Evolutionary conservation across 2,888 invertebrate species (phyloP), one percentile per base, ranked within the genome.

Genomic region (Cryptosula pallasiana): DNA sequence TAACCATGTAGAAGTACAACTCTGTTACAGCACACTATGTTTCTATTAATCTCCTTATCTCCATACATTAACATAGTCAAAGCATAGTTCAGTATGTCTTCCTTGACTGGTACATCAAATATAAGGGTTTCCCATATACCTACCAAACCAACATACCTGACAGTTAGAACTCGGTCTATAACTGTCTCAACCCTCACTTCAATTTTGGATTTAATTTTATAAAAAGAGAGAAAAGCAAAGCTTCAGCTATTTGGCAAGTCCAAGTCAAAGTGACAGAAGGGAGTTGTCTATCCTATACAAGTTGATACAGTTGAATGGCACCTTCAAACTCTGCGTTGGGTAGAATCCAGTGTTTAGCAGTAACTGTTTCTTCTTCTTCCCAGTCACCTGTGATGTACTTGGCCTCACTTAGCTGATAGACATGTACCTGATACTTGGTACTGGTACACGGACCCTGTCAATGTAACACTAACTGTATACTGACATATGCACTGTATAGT

Each of bases 301-400:
- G n/a, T n/a, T n/a, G n/a, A n/a, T n/a, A n/a, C n/a, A n/a, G n/a
- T n/a, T n/a, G n/a, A n/a, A n/a, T n/a, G n/a, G 13, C 3, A 63
- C 63, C 63, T 29, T 63, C 32, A 34, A 63, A 63, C n/a, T 63
- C 63, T 27, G 13, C 32, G 27, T 63, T 63, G 5, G 63, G 63
- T 25, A 63, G 34, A 13, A 63, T 63, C 63, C 63, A 63, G 27
- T 63, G 63, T 63, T 63, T 63, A 63, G 63, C 63, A 29, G 63
- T 63, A 9, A 63, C 63, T 2, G 63, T 63, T 32, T 63, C 63
- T 13, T 63, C 63, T 32, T 63, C 63, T 34, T 63, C 63, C 63
- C 63, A 63, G 32, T 63, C 63, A 9, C 27, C 32, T 13, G 63
- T 63, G 29, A 63, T 25, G 32, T 63, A 27, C 32, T 34, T 63